Evolutionary conservation across 2,797 vertebrate genomes (phyloP).

Genomic region (Hemibagrus guttatus): DNA sequence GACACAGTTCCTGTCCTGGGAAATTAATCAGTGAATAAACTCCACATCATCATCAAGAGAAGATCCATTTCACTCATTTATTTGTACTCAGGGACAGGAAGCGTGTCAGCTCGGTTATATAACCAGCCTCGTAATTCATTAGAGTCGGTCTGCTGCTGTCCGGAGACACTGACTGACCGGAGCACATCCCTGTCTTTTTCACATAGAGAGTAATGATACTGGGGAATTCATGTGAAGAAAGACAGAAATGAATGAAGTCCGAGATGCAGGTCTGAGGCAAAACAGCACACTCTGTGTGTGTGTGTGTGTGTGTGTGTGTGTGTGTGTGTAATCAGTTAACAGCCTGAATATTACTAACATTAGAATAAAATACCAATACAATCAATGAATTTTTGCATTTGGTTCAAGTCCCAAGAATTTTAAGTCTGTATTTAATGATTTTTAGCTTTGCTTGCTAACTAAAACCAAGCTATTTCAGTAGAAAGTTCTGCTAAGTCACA

Average conservation of each 20-base stretch:
- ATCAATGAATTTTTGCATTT: slow-evolving; percentile 6
- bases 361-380: neutral
- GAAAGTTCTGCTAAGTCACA: neutral
- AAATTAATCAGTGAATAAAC: slow-evolving; percentile 10
- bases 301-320: slow-evolving; percentile 27
- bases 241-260: slow-evolving; percentile 59
- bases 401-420: neutral
- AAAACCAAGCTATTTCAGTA: neutral
- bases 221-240: slow-evolving; percentile 43
- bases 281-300: slow-evolving; percentile 44
- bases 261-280: slow-evolving; percentile 50
- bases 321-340: neutral
- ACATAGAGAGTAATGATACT: slow-evolving; percentile 38
- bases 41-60: too few relatives aligned
- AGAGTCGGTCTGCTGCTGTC: slow-evolving; percentile 46
- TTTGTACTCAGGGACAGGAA: slow-evolving; percentile 51
- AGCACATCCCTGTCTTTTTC: slow-evolving; percentile 58
- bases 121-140: slow-evolving; percentile 47
- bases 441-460: neutral
- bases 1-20: slow-evolving; percentile 62
- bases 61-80: too few relatives aligned
- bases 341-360: neutral
- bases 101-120: slow-evolving; percentile 63
- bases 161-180: slow-evolving; percentile 49
- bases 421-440: neutral